phyloP scores from a whole-genome alignment of 2,888 invertebrate genomes.

The Crioceris asparagi region DNA sequence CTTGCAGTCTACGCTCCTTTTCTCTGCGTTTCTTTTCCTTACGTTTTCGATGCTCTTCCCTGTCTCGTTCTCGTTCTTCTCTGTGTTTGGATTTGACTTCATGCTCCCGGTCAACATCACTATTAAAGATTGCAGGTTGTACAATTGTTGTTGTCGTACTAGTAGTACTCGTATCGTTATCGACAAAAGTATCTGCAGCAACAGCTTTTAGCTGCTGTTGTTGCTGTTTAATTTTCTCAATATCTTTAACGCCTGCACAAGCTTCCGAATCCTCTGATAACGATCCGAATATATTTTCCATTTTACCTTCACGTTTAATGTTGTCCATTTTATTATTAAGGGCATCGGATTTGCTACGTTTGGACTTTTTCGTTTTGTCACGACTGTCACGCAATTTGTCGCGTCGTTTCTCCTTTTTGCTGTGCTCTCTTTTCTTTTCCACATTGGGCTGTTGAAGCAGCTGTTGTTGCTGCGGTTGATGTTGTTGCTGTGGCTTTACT shows the following conservation, averaged over 20 bases:
- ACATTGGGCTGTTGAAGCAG: slow-evolving; percentile 31
- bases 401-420: slow-evolving; percentile 50
- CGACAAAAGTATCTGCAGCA: slow-evolving; percentile 21
- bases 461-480: too few species aligned
- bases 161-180: slow-evolving; percentile 12
- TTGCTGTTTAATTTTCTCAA: slow-evolving; percentile 15
- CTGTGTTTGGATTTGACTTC: slow-evolving; percentile 19
- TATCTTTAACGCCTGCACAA: slow-evolving; percentile 30
- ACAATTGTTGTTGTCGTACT: background rate
- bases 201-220: background rate
- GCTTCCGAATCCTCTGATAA: slow-evolving; percentile 61
- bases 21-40: slow-evolving; percentile 40
- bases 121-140: slow-evolving; percentile 36
- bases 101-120: slow-evolving; percentile 41
- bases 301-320: slow-evolving; percentile 67
- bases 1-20: slow-evolving; percentile 40
- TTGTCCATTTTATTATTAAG: slow-evolving; percentile 38
- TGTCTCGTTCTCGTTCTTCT: slow-evolving; percentile 29
- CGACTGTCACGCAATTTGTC: slow-evolving; percentile 49
- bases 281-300: slow-evolving; percentile 83
- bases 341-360: slow-evolving; percentile 34
- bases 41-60: slow-evolving; percentile 47
- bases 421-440: slow-evolving; percentile 37
- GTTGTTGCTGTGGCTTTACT: too few species aligned
- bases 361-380: slow-evolving; percentile 50